Percentiles rank a stretch among this genome's conserved stretches.
These are phyloP conservation scores for Rhodophaea formosa DNA, from an alignment of 2,888 invertebrate genomes.

Conservation along the genomic window DNA sequence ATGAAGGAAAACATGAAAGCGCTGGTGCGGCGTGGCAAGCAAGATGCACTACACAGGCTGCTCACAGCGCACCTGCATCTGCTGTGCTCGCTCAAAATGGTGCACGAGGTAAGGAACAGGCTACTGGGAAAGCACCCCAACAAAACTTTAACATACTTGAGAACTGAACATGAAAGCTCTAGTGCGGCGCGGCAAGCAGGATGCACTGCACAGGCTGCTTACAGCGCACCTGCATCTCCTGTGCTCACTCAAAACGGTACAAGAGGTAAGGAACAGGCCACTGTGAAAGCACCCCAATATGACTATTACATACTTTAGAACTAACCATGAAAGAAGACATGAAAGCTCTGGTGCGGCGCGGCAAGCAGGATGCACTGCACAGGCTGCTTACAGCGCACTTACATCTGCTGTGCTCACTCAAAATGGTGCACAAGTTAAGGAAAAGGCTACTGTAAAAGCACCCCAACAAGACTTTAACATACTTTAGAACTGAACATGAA, in stretches of 20 bases:
- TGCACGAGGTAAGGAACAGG: constrained; percentile 52
- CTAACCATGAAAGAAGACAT: constrained; percentile 65
- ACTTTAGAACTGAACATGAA: constrained; percentile 42
- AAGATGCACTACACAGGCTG: constrained; percentile 79
- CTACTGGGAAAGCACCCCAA: no score
- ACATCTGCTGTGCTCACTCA: constrained; percentile 84
- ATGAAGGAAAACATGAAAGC: constrained; percentile 66
- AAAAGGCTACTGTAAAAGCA: no score
- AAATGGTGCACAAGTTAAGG: constrained; percentile 69
- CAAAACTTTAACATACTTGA: no score
- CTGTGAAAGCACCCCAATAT: no score
- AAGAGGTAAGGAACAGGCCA: constrained; percentile 49
- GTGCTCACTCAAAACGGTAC: constrained; percentile 78
- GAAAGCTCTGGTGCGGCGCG: constrained; percentile 58
- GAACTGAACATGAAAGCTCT: constrained; percentile 57
- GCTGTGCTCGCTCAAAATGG: constrained; percentile 82
- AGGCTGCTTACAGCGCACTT: constrained; percentile 84
- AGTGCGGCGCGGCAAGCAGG: constrained; percentile 70
- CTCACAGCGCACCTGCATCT: constrained; percentile 85
- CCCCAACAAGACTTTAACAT: no score
- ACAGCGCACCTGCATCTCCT: constrained; percentile 86
- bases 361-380: constrained; percentile 78
- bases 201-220: constrained; percentile 80
- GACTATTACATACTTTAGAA: constrained; percentile 33
- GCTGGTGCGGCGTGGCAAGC: constrained; percentile 66